These are phyloP conservation scores for Oryzias curvinotus DNA, from an alignment of 2,113 vertebrate species.

Conservation along the genomic window DNA sequence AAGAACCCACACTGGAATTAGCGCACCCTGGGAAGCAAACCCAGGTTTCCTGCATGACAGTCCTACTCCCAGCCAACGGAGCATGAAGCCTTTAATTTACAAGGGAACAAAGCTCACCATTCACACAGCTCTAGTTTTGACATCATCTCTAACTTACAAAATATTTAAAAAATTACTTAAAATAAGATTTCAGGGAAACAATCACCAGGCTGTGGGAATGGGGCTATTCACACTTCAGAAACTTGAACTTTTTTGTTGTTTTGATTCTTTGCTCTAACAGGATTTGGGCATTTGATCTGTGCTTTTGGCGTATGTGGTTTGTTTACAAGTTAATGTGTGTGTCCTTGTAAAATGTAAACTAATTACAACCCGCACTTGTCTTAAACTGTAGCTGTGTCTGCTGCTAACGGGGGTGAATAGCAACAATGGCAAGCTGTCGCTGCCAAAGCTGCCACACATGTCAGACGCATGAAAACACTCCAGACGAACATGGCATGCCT, in stretches of 20 bases:
- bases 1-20: no score
- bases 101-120: no score
- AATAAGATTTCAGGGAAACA: not conserved
- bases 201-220: constrained; percentile 21
- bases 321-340: constrained; percentile 1
- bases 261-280: constrained; percentile 34
- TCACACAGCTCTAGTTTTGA: no score
- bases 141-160: no score
- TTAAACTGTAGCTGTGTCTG: constrained; percentile 61
- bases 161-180: no score
- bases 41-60: no score
- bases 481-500: constrained; percentile 62
- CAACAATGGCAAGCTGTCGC: constrained; percentile 53
- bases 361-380: constrained; percentile 64
- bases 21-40: no score
- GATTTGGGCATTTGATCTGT: constrained; percentile 54
- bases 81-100: no score
- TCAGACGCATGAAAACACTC: constrained; percentile 72
- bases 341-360: constrained; percentile 49
- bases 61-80: no score
- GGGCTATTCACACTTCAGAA: not conserved
- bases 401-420: constrained; percentile 21
- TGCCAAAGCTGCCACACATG: constrained; percentile 64
- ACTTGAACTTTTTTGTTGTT: no score
- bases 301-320: constrained; percentile 24